A percentile compares a stretch with the other conserved stretches of the same genome.
Conservation (phyloP, 2,113 vertebrate genomes). For the Micronisus gabar region DNA sequence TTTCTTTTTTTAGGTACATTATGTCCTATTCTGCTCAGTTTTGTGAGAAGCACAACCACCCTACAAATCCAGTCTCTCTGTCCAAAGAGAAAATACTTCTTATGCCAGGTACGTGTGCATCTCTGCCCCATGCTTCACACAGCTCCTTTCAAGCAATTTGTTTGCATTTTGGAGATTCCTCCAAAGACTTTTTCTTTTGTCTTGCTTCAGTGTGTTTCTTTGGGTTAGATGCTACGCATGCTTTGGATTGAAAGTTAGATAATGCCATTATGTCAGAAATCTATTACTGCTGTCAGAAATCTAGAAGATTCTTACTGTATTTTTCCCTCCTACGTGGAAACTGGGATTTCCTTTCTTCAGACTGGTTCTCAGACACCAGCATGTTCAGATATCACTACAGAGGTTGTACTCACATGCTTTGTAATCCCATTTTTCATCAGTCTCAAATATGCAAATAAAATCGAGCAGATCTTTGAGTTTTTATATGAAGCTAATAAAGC, state of each 20-base stretch:
- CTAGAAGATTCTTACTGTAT: not conserved
- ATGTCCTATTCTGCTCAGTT: slow-evolving; percentile 26
- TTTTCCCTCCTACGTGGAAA: not conserved
- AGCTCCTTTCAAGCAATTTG: not conserved
- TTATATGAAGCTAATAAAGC: not conserved
- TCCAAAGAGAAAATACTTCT: not conserved
- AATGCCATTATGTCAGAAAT: not conserved
- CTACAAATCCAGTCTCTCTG: not conserved
- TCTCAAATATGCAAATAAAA: not conserved
- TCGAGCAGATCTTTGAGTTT: not conserved
- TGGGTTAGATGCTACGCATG: not conserved
- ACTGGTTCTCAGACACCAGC: not conserved
- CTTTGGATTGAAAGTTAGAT: not conserved
- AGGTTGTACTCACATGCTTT: not conserved
- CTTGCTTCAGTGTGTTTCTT: not conserved
- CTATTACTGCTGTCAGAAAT: not conserved
- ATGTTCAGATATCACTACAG: not conserved
- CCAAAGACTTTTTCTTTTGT: not conserved
- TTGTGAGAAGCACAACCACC: not conserved
- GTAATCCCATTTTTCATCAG: not conserved
- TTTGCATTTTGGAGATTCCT: not conserved
- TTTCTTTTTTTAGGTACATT: slow-evolving; percentile 5
- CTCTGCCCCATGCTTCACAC: not conserved
- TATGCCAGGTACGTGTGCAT: accelerated
- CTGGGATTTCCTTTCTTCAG: not conserved